These are phyloP conservation scores for Telmatherina bonti DNA, from an alignment of 2,797 vertebrate species.

Conservation along the genomic window DNA sequence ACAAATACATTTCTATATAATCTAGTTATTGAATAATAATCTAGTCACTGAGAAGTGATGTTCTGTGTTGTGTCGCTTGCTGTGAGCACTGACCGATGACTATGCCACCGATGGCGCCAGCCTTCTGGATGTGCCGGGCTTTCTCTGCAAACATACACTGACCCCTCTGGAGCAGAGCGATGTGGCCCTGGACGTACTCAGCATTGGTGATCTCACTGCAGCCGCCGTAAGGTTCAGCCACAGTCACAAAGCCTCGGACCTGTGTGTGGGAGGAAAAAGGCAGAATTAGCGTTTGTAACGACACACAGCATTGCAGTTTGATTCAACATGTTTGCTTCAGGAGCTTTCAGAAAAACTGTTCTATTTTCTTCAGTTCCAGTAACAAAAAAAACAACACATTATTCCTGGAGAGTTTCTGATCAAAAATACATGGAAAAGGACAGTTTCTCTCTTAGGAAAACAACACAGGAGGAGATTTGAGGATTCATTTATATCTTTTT, in stretches of 20 bases:
- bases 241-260: conserved; percentile 93
- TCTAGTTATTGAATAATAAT: conserved; percentile 46
- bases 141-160: conserved; percentile 99
- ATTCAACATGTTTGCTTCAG: not conserved
- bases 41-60: conserved; percentile 29
- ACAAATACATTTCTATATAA: conserved; percentile 46
- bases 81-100: conserved; percentile 90
- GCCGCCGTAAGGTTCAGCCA: conserved; percentile 95
- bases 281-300: too few relatives aligned
- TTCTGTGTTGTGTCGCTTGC: conserved; percentile 29
- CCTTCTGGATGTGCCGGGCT: conserved; percentile 95
- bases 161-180: conserved; percentile 95
- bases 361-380: conserved; percentile 6
- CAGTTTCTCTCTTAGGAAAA: conserved; percentile 32
- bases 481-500: conserved; percentile 18
- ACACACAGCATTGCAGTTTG: not conserved
- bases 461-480: conserved; percentile 17
- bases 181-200: conserved; percentile 91
- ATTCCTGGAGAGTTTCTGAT: conserved; percentile 25
- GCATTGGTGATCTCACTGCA: conserved; percentile 92
- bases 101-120: conserved; percentile 95
- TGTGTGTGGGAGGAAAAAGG: conserved; percentile 57
- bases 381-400: too few relatives aligned
- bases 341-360: not conserved
- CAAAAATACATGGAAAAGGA: conserved; percentile 12